A percentile compares a stretch with the other conserved stretches of the same genome.
phyloP scores from a whole-genome alignment of 2,113 vertebrate genomes.

The Anas platyrhynchos region DNA sequence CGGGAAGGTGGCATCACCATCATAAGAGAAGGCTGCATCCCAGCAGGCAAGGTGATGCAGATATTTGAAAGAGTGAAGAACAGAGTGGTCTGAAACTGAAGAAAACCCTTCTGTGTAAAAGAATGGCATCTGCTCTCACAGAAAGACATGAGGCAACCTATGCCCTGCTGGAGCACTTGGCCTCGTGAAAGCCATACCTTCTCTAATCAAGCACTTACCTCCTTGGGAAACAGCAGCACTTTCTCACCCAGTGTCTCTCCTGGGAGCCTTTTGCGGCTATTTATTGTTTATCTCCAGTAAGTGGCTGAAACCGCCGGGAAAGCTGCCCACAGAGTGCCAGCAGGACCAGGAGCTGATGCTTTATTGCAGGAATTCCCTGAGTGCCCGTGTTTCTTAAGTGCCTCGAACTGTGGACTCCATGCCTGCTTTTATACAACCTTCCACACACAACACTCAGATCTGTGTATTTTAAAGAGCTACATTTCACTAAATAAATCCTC shows the following conservation, averaged over 20 bases:
- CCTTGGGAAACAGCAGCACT: neutral
- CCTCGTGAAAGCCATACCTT: neutral
- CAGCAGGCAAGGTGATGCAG: constrained; percentile 82
- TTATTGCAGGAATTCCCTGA: neutral
- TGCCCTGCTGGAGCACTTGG: accelerated
- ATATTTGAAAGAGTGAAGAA: constrained; percentile 86
- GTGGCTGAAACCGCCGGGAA: neutral
- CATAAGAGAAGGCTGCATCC: constrained; percentile 87
- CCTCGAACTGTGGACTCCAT: neutral
- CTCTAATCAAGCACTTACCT: neutral
- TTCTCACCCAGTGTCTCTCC: neutral
- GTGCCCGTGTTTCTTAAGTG: neutral
- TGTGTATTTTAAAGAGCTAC: neutral
- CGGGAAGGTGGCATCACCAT: constrained; percentile 82
- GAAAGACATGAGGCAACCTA: accelerated
- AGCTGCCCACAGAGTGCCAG: neutral
- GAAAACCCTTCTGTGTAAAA: neutral
- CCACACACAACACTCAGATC: neutral
- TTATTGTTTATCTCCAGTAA: constrained; percentile 5
- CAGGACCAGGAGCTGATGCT: neutral
- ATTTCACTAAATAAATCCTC: constrained; percentile 41
- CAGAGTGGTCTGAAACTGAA: neutral
- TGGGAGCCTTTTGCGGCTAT: neutral
- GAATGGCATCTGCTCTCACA: accelerated
- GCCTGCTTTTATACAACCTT: neutral